Conservation (phyloP, 2,113 vertebrate species). For the Eudorcas thomsonii region DNA sequence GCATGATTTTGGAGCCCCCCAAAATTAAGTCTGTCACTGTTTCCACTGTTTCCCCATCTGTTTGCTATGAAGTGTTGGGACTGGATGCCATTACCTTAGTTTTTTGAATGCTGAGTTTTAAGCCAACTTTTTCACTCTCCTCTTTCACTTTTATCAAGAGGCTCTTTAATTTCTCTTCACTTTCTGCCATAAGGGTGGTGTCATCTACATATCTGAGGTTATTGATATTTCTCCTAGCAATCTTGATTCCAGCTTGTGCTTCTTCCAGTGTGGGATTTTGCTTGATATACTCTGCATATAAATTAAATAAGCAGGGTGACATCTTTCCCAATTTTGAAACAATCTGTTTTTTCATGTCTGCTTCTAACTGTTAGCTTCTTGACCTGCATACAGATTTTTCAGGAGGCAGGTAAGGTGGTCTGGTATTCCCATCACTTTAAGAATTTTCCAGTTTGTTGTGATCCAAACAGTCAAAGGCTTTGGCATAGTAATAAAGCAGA, state of each 20-base stretch:
- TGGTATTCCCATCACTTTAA: not conserved
- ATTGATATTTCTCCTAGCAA: not conserved
- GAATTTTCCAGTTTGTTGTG: not conserved
- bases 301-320: not conserved
- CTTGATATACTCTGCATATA: not conserved
- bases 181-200: not conserved
- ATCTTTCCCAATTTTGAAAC: not conserved
- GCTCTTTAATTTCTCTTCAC: not conserved
- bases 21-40: not conserved
- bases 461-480: not conserved
- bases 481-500: not conserved
- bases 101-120: not conserved
- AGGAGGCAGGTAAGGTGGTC: not conserved
- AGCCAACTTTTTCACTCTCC: not conserved
- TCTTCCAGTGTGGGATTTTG: not conserved
- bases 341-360: not conserved
- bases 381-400: not conserved
- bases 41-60: not conserved
- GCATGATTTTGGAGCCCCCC: not conserved
- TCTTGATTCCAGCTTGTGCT: not conserved
- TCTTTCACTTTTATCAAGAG: not conserved
- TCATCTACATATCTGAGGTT: not conserved
- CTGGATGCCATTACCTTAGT: not conserved
- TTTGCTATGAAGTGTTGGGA: not conserved
- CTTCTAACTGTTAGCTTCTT: not conserved